phyloP scores from a whole-genome alignment of 53 echinoderm and acorn worm species.

The Arbacia lixula region DNA sequence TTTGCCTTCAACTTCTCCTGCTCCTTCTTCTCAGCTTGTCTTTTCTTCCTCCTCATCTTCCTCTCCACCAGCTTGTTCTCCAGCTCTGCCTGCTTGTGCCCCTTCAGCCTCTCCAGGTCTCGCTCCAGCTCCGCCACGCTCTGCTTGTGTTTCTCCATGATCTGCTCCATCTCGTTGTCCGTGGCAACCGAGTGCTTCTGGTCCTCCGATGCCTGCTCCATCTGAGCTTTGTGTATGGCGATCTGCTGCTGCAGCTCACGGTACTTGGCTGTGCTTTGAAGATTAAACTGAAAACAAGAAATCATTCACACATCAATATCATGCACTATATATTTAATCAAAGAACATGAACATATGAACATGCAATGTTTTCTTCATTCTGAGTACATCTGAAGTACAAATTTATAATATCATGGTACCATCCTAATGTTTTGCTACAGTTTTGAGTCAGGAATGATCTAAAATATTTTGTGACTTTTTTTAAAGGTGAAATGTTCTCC shows the following conservation, averaged over 20 bases:
- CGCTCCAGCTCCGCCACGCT: slow-evolving; percentile 51
- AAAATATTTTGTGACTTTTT: too few species aligned
- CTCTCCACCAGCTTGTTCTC: slow-evolving; percentile 53
- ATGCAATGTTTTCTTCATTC: not conserved
- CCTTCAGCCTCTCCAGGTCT: slow-evolving; percentile 51
- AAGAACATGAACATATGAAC: too few species aligned
- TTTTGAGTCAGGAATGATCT: too few species aligned
- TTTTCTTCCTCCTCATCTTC: slow-evolving; percentile 49
- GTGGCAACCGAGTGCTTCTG: slow-evolving; percentile 2
- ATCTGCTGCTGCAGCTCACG: slow-evolving; percentile 49
- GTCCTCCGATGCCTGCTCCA: slow-evolving; percentile 22
- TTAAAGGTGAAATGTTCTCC: too few species aligned
- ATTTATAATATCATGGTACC: too few species aligned
- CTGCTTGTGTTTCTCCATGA: slow-evolving; percentile 54
- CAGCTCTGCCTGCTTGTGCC: slow-evolving; percentile 38
- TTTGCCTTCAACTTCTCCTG: slow-evolving; percentile 56
- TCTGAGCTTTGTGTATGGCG: slow-evolving; percentile 43
- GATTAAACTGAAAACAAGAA: not conserved
- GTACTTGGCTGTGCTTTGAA: slow-evolving; percentile 23
- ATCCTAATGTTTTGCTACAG: too few species aligned
- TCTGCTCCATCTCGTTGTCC: slow-evolving; percentile 25
- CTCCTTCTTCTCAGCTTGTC: slow-evolving; percentile 68
- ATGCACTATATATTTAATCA: too few species aligned
- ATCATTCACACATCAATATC: too few species aligned
- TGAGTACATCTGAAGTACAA: not conserved